A percentile compares a stretch with the other conserved stretches of the same genome.
phyloP scores from a whole-genome alignment of 2,888 invertebrate genomes.

The Malacosoma neustria region DNA sequence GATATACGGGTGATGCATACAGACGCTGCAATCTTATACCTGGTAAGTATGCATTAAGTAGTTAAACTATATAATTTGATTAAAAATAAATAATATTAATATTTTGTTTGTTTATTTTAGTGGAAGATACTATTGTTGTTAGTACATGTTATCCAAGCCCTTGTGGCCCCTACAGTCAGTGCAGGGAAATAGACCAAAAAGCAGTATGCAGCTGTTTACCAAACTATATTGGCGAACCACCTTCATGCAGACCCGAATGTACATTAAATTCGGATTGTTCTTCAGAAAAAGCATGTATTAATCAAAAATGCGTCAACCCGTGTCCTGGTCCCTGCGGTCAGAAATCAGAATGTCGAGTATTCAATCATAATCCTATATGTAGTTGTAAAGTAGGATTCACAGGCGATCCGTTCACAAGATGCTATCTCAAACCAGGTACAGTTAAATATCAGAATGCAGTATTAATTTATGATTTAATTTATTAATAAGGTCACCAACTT shows the following conservation, averaged over 20 bases:
- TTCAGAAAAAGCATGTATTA: constrained; percentile 77
- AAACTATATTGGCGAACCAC: constrained; percentile 80
- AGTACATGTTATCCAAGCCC: constrained; percentile 74
- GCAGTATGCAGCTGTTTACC: constrained; percentile 82
- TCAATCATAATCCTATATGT: constrained; percentile 82
- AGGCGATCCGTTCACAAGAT: constrained; percentile 80
- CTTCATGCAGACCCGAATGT: constrained; percentile 80
- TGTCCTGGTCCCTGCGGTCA: constrained; percentile 83
- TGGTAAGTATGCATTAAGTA: constrained; percentile 34
- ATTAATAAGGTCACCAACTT: too few relatives aligned
- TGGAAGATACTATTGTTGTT: constrained; percentile 43
- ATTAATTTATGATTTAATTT: constrained; percentile 4
- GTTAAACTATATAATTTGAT: constrained; percentile 1
- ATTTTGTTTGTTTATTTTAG: constrained; percentile 35
- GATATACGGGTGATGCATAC: constrained; percentile 78
- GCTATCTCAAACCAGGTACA: constrained; percentile 71
- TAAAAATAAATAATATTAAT: constrained; percentile 2
- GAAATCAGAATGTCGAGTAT: constrained; percentile 80
- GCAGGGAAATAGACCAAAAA: constrained; percentile 72
- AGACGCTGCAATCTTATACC: constrained; percentile 60
- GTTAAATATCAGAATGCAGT: background rate
- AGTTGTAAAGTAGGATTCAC: constrained; percentile 76
- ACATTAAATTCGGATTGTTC: constrained; percentile 79
- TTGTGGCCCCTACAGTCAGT: constrained; percentile 78
- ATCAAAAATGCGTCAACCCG: constrained; percentile 81